Base-by-base conservation (phyloP, 1,140 invertebrate genomes). In the Drosophila rufa region DNA sequence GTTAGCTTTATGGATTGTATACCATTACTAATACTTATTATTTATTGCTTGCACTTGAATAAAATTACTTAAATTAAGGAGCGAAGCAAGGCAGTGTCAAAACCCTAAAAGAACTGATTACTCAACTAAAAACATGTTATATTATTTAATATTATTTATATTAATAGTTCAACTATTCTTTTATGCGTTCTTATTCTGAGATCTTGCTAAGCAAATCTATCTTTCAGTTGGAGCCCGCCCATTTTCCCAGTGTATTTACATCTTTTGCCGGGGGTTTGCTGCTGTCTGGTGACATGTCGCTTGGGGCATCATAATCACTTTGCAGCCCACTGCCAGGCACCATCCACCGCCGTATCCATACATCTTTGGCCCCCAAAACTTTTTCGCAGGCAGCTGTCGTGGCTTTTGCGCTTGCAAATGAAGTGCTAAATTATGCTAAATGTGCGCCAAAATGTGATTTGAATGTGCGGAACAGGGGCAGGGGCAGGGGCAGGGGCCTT, bases 381-480 rank as follows among this genome's bases (percentile, higher is more conserved):
- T 75, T 55, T 36, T 30, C 38, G 38, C 48, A 45, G 80, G 66
- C 83, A 83, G 83, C 76, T 86, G 83, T 86, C 73, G 75, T 66
- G 83, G 75, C 53, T 70, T 57, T 71, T 48, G 40, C 68, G 27
- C 81, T 57, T 45, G 53, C 46, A 67, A 87, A 89, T 89, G 84
- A 89, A 89, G 80, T 89, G 80, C 78, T 89, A 89, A 89, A 89
- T 87, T 83, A 89, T 89, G 84, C 84, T 89, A 83, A 89, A 83
- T 84, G 84, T 83, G 66, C 50, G 83, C 60, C 79, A 67, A 87
- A 86, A 86, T 73, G 70, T 80, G 80, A 89, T 83, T 86, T 79
- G 53, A 75, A 55, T 40, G 75, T 59, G 55, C 48, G 33, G 62
- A 77, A 50, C 73, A 67, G 17, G 53, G 73, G 22, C 22, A 25